phyloP scores from a whole-genome alignment of 2,113 vertebrate species.

The Lutjanus erythropterus region DNA sequence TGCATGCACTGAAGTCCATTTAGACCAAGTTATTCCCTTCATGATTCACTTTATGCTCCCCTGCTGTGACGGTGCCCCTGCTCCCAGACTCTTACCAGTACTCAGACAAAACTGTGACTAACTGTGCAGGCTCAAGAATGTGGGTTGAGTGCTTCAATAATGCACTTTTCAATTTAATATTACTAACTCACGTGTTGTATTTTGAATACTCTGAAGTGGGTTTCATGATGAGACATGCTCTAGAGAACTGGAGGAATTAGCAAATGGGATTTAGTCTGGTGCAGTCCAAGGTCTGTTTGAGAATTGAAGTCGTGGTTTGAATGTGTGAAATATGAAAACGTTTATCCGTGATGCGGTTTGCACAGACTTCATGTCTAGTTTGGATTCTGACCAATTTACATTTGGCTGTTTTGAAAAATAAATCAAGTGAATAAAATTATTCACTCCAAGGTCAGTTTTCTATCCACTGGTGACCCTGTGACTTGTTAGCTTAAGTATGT shows the following conservation, averaged over 20 bases:
- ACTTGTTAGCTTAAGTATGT: not conserved
- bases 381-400: not conserved
- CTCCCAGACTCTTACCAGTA: conserved; percentile 8
- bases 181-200: conserved; percentile 22
- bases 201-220: conserved; percentile 30
- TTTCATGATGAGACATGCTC: conserved; percentile 19
- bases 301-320: conserved; percentile 37
- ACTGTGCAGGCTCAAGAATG: conserved; percentile 15
- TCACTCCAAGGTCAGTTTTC: not conserved
- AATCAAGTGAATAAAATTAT: not conserved
- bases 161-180: conserved; percentile 17
- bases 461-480: not conserved
- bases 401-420: not conserved
- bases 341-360: not conserved
- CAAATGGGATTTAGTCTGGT: conserved; percentile 43
- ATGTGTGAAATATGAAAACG: too few relatives aligned
- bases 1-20: conserved; percentile 33
- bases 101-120: conserved; percentile 10
- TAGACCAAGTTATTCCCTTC: conserved; percentile 33
- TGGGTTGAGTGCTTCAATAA: conserved; percentile 7
- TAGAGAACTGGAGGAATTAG: conserved; percentile 34
- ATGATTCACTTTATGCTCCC: conserved; percentile 24
- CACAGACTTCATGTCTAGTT: not conserved
- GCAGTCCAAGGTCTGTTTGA: conserved; percentile 37
- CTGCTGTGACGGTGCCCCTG: conserved; percentile 26